phyloP scores from a whole-genome alignment of 2,113 vertebrate genomes.

The Pyxicephalus adspersus region DNA sequence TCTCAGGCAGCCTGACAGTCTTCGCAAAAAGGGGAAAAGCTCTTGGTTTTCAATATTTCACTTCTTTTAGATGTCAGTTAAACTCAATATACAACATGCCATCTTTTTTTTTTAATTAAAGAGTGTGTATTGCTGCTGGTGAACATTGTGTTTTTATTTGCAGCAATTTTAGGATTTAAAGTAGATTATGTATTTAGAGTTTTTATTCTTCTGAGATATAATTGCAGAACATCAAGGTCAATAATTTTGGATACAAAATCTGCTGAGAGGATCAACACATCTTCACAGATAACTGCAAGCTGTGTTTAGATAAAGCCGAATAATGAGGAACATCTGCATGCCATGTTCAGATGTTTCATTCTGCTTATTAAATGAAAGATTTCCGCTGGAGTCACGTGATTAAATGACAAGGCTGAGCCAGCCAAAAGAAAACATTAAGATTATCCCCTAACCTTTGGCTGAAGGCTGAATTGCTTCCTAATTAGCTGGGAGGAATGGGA shows the following conservation, averaged over 20 bases:
- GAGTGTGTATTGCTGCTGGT: conserved; percentile 1
- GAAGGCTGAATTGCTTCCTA: neutral
- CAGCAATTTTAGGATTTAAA: conserved; percentile 23
- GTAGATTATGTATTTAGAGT: conserved; percentile 46
- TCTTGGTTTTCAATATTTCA: no score
- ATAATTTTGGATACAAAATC: conserved; percentile 35
- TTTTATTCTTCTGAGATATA: conserved; percentile 20
- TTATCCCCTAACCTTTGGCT: neutral
- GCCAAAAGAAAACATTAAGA: conserved; percentile 1
- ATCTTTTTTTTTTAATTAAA: neutral
- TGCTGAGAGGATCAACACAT: conserved; percentile 39
- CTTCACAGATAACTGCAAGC: conserved; percentile 31
- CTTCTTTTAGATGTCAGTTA: neutral
- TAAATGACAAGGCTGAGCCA: conserved; percentile 15
- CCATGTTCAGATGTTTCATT: conserved; percentile 34
- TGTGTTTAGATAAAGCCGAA: conserved; percentile 24
- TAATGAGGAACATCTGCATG: conserved; percentile 51
- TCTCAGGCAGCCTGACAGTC: no score
- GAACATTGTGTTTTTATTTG: conserved; percentile 27
- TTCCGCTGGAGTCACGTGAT: neutral
- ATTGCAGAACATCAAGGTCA: conserved; percentile 47
- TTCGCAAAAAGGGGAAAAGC: no score
- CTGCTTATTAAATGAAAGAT: conserved; percentile 36
- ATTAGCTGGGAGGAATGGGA: neutral
- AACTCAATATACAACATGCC: neutral